A percentile compares a stretch with the other conserved stretches of the same genome.
Evolutionary conservation across 2,888 invertebrate genomes (phyloP).

Genomic region (Sympetrum striolatum): DNA sequence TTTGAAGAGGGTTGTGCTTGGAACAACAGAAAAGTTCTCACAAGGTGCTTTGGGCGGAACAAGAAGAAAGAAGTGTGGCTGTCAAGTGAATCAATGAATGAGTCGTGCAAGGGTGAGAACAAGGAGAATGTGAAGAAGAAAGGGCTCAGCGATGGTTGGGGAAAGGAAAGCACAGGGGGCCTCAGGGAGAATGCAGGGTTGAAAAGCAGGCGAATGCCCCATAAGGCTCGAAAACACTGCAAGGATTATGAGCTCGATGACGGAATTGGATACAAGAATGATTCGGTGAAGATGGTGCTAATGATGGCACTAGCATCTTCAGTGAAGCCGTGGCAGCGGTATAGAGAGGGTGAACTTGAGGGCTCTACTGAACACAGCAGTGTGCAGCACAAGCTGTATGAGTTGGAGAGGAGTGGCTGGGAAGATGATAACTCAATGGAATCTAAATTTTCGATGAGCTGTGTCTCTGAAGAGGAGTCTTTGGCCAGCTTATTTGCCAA

Average conservation of each 20-base stretch:
- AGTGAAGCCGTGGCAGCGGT: neutral
- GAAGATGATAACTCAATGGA: slow-evolving; percentile 3
- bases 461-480: slow-evolving; percentile 61
- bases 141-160: neutral
- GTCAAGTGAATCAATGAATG: neutral
- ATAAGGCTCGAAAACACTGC: neutral
- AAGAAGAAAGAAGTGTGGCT: slow-evolving; percentile 32
- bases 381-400: slow-evolving; percentile 7
- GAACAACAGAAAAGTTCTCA: slow-evolving; percentile 13
- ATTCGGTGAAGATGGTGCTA: slow-evolving; percentile 6
- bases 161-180: neutral
- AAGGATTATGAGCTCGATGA: slow-evolving; percentile 11
- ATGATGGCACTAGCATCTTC: slow-evolving; percentile 28
- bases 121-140: slow-evolving; percentile 17
- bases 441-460: neutral
- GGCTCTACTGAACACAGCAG: neutral
- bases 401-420: slow-evolving; percentile 24
- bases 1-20: slow-evolving; percentile 21
- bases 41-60: neutral
- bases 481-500: slow-evolving; percentile 71
- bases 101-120: slow-evolving; percentile 1
- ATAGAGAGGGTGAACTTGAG: neutral
- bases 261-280: neutral
- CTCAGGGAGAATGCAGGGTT: neutral
- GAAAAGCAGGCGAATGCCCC: neutral